Base-by-base conservation (phyloP, 2,113 vertebrate species). In the Paramormyrops kingsleyae region DNA sequence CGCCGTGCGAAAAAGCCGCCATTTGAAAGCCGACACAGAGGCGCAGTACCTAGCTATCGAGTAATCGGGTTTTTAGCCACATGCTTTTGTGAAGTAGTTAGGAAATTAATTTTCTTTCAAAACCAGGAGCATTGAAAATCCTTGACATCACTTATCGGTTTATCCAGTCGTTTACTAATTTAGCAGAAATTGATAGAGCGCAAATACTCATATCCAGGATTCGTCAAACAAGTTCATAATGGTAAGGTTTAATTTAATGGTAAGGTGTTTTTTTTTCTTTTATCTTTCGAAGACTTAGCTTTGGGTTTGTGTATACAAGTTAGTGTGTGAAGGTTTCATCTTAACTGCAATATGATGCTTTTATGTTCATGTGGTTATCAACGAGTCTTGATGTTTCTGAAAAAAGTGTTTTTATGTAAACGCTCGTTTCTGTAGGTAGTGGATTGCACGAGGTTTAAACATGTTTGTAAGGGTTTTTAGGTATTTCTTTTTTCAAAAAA, bases 21-120 rank as follows among this genome's bases (percentile, higher is more conserved):
- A 80, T 86, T 90, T 77, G 87, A 77, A 91, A 84, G 59, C n/a
- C 39, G 13, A 24, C 59, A 19, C 84, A 27, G n/a, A 87, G 49
- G 35, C 56, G 35, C 15, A 7, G 31, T 5, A n/a, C 53, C 17
- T 42, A 59, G 87, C 31, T 87, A 49, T 44, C 83, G 44, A 44
- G 35, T 46, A 46, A n/a, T 44, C 42, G 83, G 83, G 7, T 10
- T 84, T 84, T 46, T 24, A 46, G 17, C 44, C 21, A 44, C 17
- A 84, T n/a, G 42, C 21, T 84, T 46, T 83, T 47, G 44, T 84
- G 35, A 80, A 42, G 15, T 80, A 80, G 74, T 42, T 80, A 42
- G 5, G 13, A 42, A 19, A 42, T 6, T 42, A 80, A 42, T 15
- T 80, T 42, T 19, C 6, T 77, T 15, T 19, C 70, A 19, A 19